A percentile compares a stretch with the other conserved stretches of the same genome.
Conservation (phyloP, 2,888 invertebrate species). For the Latrodectus elegans region DNA sequence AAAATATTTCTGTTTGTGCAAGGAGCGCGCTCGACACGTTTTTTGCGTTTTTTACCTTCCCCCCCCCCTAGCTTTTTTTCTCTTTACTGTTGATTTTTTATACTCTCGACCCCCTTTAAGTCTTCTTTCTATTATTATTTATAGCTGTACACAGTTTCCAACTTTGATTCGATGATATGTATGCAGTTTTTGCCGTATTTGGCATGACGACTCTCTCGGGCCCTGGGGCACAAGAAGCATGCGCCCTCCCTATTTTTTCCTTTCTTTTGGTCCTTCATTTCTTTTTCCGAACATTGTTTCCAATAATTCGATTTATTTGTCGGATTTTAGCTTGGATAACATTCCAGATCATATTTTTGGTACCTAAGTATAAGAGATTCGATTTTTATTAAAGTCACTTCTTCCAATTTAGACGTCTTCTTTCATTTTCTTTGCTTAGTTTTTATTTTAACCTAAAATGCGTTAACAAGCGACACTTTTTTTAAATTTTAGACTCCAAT, state of each 20-base stretch:
- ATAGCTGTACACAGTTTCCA: constrained; percentile 40
- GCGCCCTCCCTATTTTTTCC: constrained; percentile 18
- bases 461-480: too few relatives aligned
- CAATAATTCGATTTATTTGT: constrained; percentile 68
- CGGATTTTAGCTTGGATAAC: constrained; percentile 59
- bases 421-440: too few relatives aligned
- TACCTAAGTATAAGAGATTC: constrained; percentile 43
- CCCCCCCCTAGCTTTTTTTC: neutral
- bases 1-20: constrained; percentile 57
- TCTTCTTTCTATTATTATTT: constrained; percentile 48
- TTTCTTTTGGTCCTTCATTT: neutral
- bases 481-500: too few relatives aligned
- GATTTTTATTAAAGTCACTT: constrained; percentile 60
- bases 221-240: constrained; percentile 16
- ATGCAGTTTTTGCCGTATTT: constrained; percentile 28
- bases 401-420: too few relatives aligned
- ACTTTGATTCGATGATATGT: constrained; percentile 55
- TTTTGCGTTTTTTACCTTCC: constrained; percentile 2
- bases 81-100: neutral
- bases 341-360: constrained; percentile 62
- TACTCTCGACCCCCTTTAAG: neutral
- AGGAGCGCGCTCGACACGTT: constrained; percentile 11
- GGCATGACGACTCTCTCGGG: neutral
- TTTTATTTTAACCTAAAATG: too few relatives aligned
- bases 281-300: constrained; percentile 65